Evolutionary conservation across 2,113 vertebrate species (phyloP), one percentile per base, ranked within the genome.

Genomic region (Colinus virginianus): DNA sequence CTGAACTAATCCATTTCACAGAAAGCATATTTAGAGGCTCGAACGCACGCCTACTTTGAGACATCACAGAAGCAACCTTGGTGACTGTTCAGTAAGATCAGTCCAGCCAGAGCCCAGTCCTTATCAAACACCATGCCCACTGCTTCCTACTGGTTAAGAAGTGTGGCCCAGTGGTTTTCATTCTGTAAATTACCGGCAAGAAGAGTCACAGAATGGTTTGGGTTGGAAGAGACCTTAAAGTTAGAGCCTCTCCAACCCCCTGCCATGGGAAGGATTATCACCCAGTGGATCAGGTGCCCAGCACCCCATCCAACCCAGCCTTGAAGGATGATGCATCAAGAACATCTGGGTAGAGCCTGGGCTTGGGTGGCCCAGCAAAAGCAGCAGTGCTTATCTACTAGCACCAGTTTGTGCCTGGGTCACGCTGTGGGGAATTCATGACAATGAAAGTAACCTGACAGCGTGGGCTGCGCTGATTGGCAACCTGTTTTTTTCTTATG

Each of bases 111-210:
- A 90, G 11, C 38, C 56, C 1, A 0, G n/a, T 20, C 28, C 28
- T 12, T 38, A 22, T 43, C 53, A 56, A 48, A 43, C 0, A 5
- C 61, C 70, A 26, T 70, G n/a, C 70, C 22, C 45, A 4, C 32
- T 34, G 26, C 66, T 72, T 36, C 34, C 61, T 72, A 12, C 51
- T 40, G n/a, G 17, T 43, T 28, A 40, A n/a, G 70, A 38, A 69
- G 32, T 34, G 11, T 0, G 0, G 49, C 72, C 51, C 30, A 1
- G 6, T 30, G 16, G 1, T 78, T 78, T 71, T 67, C 61, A 7
- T 14, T 67, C 66, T 7, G 20, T 38, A 28, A 68, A 38, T 62
- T 34, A 34, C 34, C 1, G 2, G 8, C 61, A 62, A 67, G 78
- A 56, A 16, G 15, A 30, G 51, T 53, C 51, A 53, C 51, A 53